Conservation (phyloP, 2,113 vertebrate genomes). For the Erpornis zantholeuca region DNA sequence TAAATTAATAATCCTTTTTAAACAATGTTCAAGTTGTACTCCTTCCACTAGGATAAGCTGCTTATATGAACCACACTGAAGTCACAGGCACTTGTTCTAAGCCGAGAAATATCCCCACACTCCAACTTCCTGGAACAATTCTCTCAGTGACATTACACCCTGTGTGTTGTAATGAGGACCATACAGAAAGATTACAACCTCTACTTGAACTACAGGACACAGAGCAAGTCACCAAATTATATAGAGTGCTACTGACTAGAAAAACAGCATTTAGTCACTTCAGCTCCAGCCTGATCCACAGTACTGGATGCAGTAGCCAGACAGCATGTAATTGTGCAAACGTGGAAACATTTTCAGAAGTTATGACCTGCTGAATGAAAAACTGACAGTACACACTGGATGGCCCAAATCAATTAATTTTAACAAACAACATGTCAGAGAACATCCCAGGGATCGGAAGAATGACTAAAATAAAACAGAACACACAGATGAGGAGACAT, state of each 20-base stretch:
- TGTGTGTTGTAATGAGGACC: not conserved
- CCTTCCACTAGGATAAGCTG: slow-evolving; percentile 5
- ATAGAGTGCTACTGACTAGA: not conserved
- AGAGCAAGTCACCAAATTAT: not conserved
- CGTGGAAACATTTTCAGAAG: not conserved
- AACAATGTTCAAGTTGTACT: not conserved
- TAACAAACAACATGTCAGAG: slow-evolving; percentile 33
- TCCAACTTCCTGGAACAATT: slow-evolving; percentile 4
- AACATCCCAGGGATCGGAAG: slow-evolving; percentile 29
- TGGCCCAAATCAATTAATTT: slow-evolving; percentile 16
- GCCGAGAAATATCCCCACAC: not conserved
- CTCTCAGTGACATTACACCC: not conserved
- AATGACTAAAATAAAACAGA: slow-evolving; percentile 61
- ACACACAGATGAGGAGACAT: slow-evolving; percentile 39
- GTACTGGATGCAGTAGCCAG: not conserved
- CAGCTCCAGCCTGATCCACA: not conserved
- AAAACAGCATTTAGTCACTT: not conserved
- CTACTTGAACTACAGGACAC: not conserved
- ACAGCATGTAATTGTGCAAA: not conserved
- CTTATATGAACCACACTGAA: slow-evolving; percentile 16
- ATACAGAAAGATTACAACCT: slow-evolving; percentile 1
- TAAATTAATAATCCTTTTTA: slow-evolving; percentile 20
- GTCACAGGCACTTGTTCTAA: not conserved
- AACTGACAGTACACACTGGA: not conserved
- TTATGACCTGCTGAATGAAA: not conserved